These are phyloP conservation scores for Euphydryas editha DNA, from an alignment of 2,888 invertebrate genomes.

Conservation along the genomic window DNA sequence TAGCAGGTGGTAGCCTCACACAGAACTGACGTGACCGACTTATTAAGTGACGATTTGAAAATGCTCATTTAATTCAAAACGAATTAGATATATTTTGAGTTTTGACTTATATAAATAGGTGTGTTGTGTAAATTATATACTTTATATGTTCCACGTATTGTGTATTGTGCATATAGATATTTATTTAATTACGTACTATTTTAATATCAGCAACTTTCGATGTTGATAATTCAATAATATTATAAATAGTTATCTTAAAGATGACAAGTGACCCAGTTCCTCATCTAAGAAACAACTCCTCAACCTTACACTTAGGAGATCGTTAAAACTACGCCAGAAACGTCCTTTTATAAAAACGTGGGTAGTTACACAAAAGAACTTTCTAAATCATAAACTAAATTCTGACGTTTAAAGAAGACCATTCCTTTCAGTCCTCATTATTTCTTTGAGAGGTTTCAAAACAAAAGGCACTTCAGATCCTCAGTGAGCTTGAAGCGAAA, in stretches of 20 bases:
- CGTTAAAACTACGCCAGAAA: conserved; percentile 3
- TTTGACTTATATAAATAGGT: too few species aligned
- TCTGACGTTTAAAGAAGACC: conserved; percentile 21
- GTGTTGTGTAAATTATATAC: too few species aligned
- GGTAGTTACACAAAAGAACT: conserved; percentile 12
- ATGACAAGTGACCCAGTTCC: neutral
- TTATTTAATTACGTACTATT: too few species aligned
- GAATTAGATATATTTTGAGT: too few species aligned
- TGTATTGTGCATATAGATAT: too few species aligned
- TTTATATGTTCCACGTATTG: too few species aligned
- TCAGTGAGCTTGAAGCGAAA: conserved; percentile 34
- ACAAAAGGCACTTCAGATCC: conserved; percentile 34
- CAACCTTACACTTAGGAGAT: neutral
- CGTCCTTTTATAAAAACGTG: neutral
- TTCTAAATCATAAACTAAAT: conserved; percentile 6
- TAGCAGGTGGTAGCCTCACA: too few species aligned
- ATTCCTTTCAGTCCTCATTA: conserved; percentile 41
- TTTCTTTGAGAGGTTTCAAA: conserved; percentile 43
- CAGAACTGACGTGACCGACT: too few species aligned
- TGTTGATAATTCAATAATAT: too few species aligned
- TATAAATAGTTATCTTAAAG: neutral
- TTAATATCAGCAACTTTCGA: too few species aligned
- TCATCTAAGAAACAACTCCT: neutral
- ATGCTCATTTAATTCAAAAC: too few species aligned
- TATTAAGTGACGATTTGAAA: too few species aligned